phyloP scores from a whole-genome alignment of 2,797 vertebrate genomes.

The Acanthiza pusilla region DNA sequence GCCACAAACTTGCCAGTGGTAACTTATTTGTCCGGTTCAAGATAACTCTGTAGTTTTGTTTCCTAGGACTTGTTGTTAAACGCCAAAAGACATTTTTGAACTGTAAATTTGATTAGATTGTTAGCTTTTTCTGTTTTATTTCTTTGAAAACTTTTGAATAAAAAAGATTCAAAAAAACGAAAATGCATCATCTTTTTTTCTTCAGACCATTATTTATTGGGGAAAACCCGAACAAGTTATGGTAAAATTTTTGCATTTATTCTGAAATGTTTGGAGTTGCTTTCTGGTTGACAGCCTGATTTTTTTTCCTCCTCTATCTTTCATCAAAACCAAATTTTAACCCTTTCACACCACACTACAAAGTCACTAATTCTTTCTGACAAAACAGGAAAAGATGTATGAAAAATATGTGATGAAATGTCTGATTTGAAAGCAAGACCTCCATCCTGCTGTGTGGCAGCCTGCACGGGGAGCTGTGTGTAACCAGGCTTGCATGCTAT shows the following conservation, averaged over 20 bases:
- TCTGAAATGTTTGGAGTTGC: background rate
- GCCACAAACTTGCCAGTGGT: constrained; percentile 95
- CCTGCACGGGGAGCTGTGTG: fast-evolving
- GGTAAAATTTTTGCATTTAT: background rate
- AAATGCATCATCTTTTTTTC: constrained; percentile 50
- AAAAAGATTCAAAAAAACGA: constrained; percentile 79
- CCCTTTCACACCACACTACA: background rate
- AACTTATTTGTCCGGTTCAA: constrained; percentile 93
- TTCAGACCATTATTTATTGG: background rate
- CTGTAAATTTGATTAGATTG: constrained; percentile 91
- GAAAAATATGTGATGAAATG: background rate
- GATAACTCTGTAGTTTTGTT: constrained; percentile 90
- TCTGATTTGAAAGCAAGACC: background rate
- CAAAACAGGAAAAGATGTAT: background rate
- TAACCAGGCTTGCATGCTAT: background rate
- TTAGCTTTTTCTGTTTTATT: constrained; percentile 93
- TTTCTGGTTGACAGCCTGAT: background rate
- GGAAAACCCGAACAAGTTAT: background rate
- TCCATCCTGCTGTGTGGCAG: background rate
- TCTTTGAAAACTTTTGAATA: constrained; percentile 96
- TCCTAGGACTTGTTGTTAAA: constrained; percentile 91
- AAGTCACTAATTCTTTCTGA: background rate
- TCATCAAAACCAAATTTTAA: background rate
- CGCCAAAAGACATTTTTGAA: constrained; percentile 90
- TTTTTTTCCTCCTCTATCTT: background rate